These are phyloP conservation scores for Ptychoptera albimana DNA, from an alignment of 2,888 invertebrate species.

Conservation along the genomic window DNA sequence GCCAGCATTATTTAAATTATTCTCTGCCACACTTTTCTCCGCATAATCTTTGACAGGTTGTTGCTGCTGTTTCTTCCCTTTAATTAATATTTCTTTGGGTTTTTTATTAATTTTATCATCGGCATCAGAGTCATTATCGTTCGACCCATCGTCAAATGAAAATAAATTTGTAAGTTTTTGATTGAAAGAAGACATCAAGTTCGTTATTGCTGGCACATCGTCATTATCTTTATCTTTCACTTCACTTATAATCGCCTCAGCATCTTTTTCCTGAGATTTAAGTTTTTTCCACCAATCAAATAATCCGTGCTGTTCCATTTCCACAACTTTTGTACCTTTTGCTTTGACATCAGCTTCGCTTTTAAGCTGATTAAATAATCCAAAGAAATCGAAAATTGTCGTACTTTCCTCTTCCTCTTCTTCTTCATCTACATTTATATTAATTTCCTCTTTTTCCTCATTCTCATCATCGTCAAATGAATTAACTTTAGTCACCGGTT, in stretches of 20 bases:
- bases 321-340: slow-evolving; percentile 9
- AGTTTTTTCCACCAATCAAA: background rate
- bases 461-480: background rate
- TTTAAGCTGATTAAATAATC: slow-evolving; percentile 4
- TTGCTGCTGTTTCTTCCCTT: background rate
- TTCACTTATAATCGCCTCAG: slow-evolving; percentile 15
- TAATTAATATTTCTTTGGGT: background rate
- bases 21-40: slow-evolving; percentile 16
- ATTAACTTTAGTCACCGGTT: slow-evolving; percentile 8
- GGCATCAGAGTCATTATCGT: slow-evolving; percentile 9
- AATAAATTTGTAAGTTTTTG: slow-evolving; percentile 7
- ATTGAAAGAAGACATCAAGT: slow-evolving; percentile 2
- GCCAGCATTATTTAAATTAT: slow-evolving; percentile 11
- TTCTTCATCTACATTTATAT: slow-evolving; percentile 15
- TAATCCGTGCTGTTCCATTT: slow-evolving; percentile 11
- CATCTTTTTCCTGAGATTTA: slow-evolving; percentile 17
- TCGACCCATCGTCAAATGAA: slow-evolving; percentile 7
- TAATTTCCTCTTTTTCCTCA: slow-evolving; percentile 11
- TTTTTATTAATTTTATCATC: slow-evolving; percentile 6
- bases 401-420: slow-evolving; percentile 15
- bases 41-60: slow-evolving; percentile 10
- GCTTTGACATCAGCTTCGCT: slow-evolving; percentile 4
- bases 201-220: slow-evolving; percentile 5
- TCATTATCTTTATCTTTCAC: slow-evolving; percentile 13
- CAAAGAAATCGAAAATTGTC: background rate